Base-by-base conservation (phyloP, 92 coral and sea anemone species). In the Porites evermanni region DNA sequence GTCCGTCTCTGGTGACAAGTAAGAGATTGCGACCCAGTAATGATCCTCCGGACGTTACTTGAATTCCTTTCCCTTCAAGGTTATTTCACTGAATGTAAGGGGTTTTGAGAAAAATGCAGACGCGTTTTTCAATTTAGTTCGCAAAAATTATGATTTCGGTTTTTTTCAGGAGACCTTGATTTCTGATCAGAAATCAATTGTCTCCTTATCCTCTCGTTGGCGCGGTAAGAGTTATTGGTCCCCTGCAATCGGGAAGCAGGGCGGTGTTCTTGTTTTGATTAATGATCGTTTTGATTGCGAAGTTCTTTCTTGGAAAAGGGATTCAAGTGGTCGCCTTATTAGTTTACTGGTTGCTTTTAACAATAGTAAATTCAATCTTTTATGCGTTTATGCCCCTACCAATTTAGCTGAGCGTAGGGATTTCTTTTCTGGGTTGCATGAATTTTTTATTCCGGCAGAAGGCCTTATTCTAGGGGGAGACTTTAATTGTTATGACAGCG, bases 101-200 rank as follows among this genome's bases (percentile, higher is more conserved):
- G 59, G 59, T 4, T 53, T 12, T 53, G 2, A 12, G 9, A 12
- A 53, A 8, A 8, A 12, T 53, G 12, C 9, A 0, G 59, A 53
- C 59, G 9, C 12, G 10, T 8, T 14, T 69, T 14, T 69, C 1
- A 9, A 69, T 24, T 2, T 2, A 2, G 16, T 6, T 44, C 1
- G 23, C 1, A 1, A 12, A 0, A 9, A 1, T 2, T 72, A 18
- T n/a, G 77, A 72, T 51, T 2, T 72, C 38, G 8, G 17, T n/a
- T 72, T 72, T 12, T 8, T 72, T 17, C 61, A 72, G 10, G 61
- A 72, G n/a, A 72, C 77, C 8, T 72, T 72, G 60, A 18, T 72
- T 7, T 1, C 53, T 3, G 23, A 17, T 0, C 1, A 3, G 0
- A 1, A 16, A 1, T 8, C 0, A 1, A 18, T 47, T 51, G 19